A percentile compares a stretch with the other conserved stretches of the same genome.
phyloP scores from a whole-genome alignment of 2,888 invertebrate species.

The Drosophila borealis region DNA sequence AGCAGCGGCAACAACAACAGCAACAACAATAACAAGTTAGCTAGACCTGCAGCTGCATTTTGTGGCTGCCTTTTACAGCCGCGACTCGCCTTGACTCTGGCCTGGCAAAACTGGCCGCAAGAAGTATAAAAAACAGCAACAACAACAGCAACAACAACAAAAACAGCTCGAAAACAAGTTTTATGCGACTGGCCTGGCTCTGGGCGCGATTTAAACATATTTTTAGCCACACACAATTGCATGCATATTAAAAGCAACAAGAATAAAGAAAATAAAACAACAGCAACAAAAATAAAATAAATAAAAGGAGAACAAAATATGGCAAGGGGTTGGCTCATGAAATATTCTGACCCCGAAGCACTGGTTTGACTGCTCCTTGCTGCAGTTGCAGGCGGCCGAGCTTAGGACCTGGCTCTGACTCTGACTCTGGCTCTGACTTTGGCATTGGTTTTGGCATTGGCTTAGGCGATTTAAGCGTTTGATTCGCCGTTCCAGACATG shows the following conservation, averaged over 20 bases:
- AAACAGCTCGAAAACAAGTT: constrained; percentile 56
- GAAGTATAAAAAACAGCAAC: constrained; percentile 25
- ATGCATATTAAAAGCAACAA: constrained; percentile 72
- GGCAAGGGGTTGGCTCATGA: constrained; percentile 64
- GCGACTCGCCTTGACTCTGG: constrained; percentile 72
- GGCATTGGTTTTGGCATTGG: constrained; percentile 28
- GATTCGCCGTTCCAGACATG: constrained; percentile 56
- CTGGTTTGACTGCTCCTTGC: constrained; percentile 70
- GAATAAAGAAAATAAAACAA: constrained; percentile 14
- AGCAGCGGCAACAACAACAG: constrained; percentile 31
- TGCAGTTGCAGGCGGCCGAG: constrained; percentile 20
- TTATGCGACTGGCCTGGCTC: constrained; percentile 56
- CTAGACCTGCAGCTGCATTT: constrained; percentile 65
- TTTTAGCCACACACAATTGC: constrained; percentile 78
- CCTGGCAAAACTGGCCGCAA: constrained; percentile 63
- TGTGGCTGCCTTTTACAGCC: constrained; percentile 56
- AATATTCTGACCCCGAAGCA: constrained; percentile 76
- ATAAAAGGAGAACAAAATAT: constrained; percentile 13
- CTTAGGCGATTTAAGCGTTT: constrained; percentile 54
- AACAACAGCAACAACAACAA: constrained; percentile 24
- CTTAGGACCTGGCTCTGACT: constrained; percentile 26
- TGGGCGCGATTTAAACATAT: constrained; percentile 80
- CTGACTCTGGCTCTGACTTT: constrained; percentile 21
- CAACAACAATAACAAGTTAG: constrained; percentile 64
- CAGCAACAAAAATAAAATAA: background rate